Percentiles rank a stretch among this genome's conserved stretches.
Evolutionary conservation across 2,113 vertebrate genomes (phyloP).

Genomic region (Oncorhynchus nerka): DNA sequence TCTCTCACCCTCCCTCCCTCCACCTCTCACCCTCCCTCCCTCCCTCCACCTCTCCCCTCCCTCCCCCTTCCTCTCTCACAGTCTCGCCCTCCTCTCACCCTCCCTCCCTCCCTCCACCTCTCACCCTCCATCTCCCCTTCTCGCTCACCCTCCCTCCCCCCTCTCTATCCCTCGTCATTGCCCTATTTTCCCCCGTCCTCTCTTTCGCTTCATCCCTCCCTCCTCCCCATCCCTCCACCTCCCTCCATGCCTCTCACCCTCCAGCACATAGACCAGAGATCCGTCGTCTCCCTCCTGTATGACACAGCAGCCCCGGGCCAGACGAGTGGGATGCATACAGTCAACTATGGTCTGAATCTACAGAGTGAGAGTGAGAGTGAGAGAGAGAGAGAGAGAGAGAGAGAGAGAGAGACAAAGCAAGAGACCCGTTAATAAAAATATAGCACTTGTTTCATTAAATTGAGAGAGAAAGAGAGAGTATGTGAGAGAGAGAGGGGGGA

Average conservation of each 20-base stretch:
- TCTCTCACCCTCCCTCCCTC: no score
- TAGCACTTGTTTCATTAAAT: no score
- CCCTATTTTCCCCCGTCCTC: not conserved
- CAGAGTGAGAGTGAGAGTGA: not conserved
- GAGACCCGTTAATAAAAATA: no score
- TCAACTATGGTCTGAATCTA: conserved; percentile 76
- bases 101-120: not conserved
- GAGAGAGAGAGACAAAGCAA: no score
- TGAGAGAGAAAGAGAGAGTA: not conserved
- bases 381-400: not conserved
- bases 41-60: not conserved
- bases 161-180: no score
- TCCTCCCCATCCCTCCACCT: not conserved
- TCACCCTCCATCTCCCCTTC: no score
- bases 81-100: not conserved
- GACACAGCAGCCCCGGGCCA: conserved; percentile 64
- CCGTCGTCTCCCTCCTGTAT: conserved; percentile 76
- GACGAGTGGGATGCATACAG: conserved; percentile 70
- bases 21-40: not conserved
- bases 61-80: no score
- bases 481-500: not conserved
- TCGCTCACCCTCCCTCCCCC: not conserved
- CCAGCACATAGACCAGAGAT: conserved; percentile 72
- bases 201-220: no score
- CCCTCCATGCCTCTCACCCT: conserved; percentile 54